These are phyloP conservation scores for Alexandromys fortis DNA, from an alignment of 2,113 vertebrate genomes.

Conservation along the genomic window DNA sequence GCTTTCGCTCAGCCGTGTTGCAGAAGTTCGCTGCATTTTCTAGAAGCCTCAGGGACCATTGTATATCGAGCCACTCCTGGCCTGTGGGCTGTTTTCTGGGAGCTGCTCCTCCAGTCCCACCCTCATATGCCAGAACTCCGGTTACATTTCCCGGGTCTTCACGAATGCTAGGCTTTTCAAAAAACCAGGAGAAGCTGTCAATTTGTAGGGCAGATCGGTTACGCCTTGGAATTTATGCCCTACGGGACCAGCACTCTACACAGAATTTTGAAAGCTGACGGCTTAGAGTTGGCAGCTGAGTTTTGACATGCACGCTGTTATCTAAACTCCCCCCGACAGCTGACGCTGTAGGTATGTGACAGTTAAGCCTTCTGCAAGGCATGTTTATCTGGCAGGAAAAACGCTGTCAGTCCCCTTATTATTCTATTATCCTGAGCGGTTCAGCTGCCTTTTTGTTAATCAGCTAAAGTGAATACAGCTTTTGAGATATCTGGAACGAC, in stretches of 20 bases:
- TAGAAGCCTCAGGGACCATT: neutral
- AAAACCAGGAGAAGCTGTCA: slow-evolving; percentile 56
- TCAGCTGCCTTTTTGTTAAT: slow-evolving; percentile 61
- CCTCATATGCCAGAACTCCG: neutral
- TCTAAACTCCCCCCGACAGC: slow-evolving; percentile 60
- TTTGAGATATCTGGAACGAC: slow-evolving; percentile 48
- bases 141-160: slow-evolving; percentile 50
- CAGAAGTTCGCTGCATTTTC: slow-evolving; percentile 11
- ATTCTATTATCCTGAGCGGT: slow-evolving; percentile 38
- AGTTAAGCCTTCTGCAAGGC: slow-evolving; percentile 59
- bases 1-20: neutral
- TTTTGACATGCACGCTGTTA: slow-evolving; percentile 66
- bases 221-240: slow-evolving; percentile 64
- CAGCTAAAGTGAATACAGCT: slow-evolving; percentile 14
- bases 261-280: slow-evolving; percentile 62
- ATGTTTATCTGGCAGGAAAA: slow-evolving; percentile 58
- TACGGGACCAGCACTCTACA: neutral
- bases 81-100: slow-evolving; percentile 12
- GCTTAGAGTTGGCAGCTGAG: slow-evolving; percentile 64
- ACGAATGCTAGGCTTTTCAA: slow-evolving; percentile 25
- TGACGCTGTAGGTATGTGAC: slow-evolving; percentile 59
- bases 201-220: slow-evolving; percentile 44
- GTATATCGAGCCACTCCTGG: neutral
- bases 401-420: neutral
- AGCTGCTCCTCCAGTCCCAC: neutral